Percentiles rank a stretch among this genome's conserved stretches.
Evolutionary conservation across 1,140 invertebrate species (phyloP).

Genomic region (Branchinecta lindahli): DNA sequence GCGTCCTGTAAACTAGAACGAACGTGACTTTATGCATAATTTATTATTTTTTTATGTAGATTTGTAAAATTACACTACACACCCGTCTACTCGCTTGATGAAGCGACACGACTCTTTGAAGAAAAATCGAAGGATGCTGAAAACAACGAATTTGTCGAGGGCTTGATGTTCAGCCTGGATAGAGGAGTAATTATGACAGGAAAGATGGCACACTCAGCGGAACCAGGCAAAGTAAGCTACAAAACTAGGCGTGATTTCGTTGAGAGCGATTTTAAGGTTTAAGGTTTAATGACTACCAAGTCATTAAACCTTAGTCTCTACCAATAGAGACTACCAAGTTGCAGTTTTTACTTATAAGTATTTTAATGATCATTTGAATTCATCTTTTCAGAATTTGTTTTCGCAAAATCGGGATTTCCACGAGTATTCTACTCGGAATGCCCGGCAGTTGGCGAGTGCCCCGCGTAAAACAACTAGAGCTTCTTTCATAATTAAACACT

Average conservation of each 20-base stretch:
- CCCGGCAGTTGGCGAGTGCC: no score
- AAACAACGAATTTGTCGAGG: conserved; percentile 59
- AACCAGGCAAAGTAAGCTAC: conserved; percentile 40
- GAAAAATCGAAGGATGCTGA: conserved; percentile 35
- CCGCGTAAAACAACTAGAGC: no score
- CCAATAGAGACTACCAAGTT: no score
- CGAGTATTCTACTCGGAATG: no score
- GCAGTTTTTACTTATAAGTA: no score
- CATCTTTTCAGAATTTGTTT: no score
- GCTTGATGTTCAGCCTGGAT: conserved; percentile 45
- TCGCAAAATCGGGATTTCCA: no score
- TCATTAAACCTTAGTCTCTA: no score
- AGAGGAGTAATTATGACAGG: conserved; percentile 59
- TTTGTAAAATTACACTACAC: conserved; percentile 51
- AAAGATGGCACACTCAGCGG: conserved; percentile 41
- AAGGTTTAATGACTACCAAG: no score
- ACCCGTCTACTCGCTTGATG: conserved; percentile 40
- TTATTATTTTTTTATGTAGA: conserved; percentile 28
- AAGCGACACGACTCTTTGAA: conserved; percentile 36
- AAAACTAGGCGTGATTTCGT: background rate
- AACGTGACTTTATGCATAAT: background rate
- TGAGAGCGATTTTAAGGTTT: background rate
- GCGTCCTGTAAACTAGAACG: no score
- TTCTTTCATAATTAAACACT: no score
- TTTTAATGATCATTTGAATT: no score